Evolutionary conservation across 2,888 invertebrate species (phyloP).

Genomic region (Baronia brevicornis): DNA sequence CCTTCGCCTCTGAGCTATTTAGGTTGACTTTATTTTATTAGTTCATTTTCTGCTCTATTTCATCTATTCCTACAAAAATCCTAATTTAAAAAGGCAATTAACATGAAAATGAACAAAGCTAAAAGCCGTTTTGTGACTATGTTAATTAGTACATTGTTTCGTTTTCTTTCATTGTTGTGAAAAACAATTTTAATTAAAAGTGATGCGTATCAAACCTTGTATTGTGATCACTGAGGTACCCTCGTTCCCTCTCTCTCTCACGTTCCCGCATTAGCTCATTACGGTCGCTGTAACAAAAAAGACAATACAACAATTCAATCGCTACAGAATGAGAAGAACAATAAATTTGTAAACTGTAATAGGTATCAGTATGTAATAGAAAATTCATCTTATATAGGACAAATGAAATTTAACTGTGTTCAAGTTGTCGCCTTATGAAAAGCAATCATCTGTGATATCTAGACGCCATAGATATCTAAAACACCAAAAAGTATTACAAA

Average conservation of each 20-base stretch:
- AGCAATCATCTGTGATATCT: no score
- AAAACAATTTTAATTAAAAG: constrained; percentile 11
- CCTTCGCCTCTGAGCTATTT: no score
- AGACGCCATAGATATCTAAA: no score
- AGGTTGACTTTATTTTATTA: constrained; percentile 1
- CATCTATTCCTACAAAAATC: background rate
- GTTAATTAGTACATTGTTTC: constrained; percentile 9
- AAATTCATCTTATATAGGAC: no score
- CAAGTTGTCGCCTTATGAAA: no score
- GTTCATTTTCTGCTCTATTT: background rate
- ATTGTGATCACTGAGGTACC: constrained; percentile 88
- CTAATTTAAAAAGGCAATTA: constrained; percentile 3
- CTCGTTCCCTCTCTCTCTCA: constrained; percentile 79
- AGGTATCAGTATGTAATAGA: no score
- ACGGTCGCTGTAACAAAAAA: constrained; percentile 78
- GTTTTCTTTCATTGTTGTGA: constrained; percentile 4
- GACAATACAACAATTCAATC: constrained; percentile 18
- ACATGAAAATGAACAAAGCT: background rate
- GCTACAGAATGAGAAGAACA: constrained; percentile 14
- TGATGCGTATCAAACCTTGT: constrained; percentile 71
- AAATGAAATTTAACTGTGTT: no score
- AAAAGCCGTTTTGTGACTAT: constrained; percentile 5
- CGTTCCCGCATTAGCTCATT: constrained; percentile 88
- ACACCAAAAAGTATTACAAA: no score
- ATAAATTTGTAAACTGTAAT: constrained; percentile 10